These are phyloP conservation scores for Antechinus flavipes DNA, from an alignment of 2,113 vertebrate genomes.

Conservation along the genomic window DNA sequence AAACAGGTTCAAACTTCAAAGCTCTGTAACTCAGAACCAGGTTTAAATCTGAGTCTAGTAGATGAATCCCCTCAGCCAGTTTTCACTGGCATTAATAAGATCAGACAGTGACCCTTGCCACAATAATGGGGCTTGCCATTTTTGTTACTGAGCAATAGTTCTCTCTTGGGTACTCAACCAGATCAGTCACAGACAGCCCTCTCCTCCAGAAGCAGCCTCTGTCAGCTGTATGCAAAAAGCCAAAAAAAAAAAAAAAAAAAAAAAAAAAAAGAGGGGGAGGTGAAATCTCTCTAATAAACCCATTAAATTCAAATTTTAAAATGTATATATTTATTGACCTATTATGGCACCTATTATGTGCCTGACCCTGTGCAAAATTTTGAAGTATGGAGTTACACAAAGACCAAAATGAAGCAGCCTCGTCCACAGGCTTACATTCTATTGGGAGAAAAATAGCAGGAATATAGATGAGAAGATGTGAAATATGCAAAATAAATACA, in stretches of 20 bases:
- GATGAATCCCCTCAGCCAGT: not conserved
- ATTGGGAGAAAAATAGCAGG: not conserved
- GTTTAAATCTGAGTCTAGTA: not conserved
- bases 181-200: not conserved
- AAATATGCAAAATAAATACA: not conserved
- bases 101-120: not conserved
- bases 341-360: not conserved
- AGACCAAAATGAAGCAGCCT: not conserved
- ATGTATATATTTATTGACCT: no score
- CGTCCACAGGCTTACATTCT: not conserved
- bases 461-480: not conserved
- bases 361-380: not conserved
- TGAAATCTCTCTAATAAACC: not conserved
- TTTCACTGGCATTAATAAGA: not conserved
- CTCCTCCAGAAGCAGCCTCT: not conserved
- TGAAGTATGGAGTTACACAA: not conserved
- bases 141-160: not conserved
- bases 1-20: not conserved
- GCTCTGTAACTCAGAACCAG: not conserved
- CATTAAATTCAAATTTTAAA: not conserved
- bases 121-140: not conserved
- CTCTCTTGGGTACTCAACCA: not conserved
- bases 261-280: not conserved
- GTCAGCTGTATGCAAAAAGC: not conserved
- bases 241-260: not conserved